Conservation (phyloP, 2,888 invertebrate species). For the Ligdia adustata region DNA sequence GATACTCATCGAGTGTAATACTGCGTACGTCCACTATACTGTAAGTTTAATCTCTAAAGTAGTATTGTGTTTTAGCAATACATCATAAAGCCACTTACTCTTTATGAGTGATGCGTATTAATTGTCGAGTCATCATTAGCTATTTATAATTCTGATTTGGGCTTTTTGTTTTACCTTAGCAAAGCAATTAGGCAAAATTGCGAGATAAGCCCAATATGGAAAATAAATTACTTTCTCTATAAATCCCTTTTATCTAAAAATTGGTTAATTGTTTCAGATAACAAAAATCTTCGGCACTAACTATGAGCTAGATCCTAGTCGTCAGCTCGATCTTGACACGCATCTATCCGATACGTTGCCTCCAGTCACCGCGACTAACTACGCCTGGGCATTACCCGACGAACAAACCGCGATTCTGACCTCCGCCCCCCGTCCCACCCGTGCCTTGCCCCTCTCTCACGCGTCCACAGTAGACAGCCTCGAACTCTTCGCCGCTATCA, state of each 20-base stretch:
- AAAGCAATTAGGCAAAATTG: no score
- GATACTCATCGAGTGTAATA: slow-evolving; percentile 91
- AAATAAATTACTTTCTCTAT: no score
- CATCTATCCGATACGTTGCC: slow-evolving; percentile 75
- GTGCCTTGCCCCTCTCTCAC: slow-evolving; percentile 85
- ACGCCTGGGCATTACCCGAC: slow-evolving; percentile 73
- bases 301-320: slow-evolving; percentile 83
- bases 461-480: slow-evolving; percentile 87
- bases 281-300: slow-evolving; percentile 92
- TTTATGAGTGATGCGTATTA: no score
- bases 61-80: no score
- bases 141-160: no score
- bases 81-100: no score
- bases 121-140: no score
- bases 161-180: no score
- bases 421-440: slow-evolving; percentile 80
- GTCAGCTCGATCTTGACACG: slow-evolving; percentile 76
- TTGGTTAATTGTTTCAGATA: slow-evolving; percentile 76
- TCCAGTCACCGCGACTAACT: slow-evolving; percentile 70
- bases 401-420: slow-evolving; percentile 81
- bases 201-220: no score
- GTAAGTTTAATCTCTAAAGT: slow-evolving; percentile 78
- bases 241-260: no score
- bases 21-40: slow-evolving; percentile 92
- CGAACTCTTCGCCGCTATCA: slow-evolving; percentile 86